These are phyloP conservation scores for Pogonocherus hispidulus DNA, from an alignment of 2,888 invertebrate species.

Conservation along the genomic window DNA sequence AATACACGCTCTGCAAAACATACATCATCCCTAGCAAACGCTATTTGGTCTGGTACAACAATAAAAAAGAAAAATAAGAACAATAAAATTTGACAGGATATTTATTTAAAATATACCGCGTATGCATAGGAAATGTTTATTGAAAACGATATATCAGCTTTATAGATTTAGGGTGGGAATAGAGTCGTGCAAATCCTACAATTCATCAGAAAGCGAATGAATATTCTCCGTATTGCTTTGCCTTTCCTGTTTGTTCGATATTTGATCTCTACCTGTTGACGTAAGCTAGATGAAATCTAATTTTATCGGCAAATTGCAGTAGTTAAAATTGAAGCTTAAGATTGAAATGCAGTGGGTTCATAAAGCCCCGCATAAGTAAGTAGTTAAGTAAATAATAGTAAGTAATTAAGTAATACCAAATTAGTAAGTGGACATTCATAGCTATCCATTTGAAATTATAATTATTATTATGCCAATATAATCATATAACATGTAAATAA, in stretches of 20 bases:
- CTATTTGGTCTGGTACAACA: conserved; percentile 54
- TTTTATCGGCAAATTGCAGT: background rate
- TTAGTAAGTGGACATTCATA: too few species aligned
- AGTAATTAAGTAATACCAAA: too few species aligned
- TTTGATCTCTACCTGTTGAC: background rate
- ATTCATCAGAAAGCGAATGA: conserved; percentile 38
- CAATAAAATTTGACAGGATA: conserved; percentile 63
- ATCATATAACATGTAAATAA: too few species aligned
- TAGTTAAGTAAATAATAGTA: too few species aligned
- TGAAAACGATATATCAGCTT: conserved; percentile 61
- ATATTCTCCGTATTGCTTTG: conserved; percentile 5
- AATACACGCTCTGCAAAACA: conserved; percentile 44
- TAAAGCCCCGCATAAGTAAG: too few species aligned
- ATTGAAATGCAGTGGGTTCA: too few species aligned
- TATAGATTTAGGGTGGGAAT: conserved; percentile 51
- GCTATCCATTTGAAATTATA: too few species aligned
- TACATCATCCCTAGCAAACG: conserved; percentile 44
- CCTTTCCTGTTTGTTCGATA: background rate
- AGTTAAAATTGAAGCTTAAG: too few species aligned
- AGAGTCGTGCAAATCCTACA: conserved; percentile 39
- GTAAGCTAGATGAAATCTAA: background rate
- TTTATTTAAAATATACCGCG: conserved; percentile 59
- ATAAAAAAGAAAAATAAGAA: conserved; percentile 63
- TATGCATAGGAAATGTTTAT: conserved; percentile 61
- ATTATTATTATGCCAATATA: too few species aligned